Base-by-base conservation (phyloP, 2,888 invertebrate genomes). In the Melanostoma scalare region DNA sequence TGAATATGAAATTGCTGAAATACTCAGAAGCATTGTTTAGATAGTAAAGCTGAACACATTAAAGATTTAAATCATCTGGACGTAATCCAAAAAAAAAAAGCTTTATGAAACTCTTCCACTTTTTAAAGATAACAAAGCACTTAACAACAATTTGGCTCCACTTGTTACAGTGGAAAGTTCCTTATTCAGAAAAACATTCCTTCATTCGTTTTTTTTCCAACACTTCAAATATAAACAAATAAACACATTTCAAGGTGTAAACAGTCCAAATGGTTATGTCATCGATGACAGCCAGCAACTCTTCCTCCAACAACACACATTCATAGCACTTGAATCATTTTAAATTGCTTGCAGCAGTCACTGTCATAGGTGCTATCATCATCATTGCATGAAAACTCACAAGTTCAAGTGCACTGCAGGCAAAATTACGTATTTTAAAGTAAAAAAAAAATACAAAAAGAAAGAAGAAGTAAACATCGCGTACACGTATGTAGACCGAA, bases 381-480 rank as follows among this genome's bases (percentile, higher is more conserved):
- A 38, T 5, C 20, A 36, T 36, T 61, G 44, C 42, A 58, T 69
- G 69, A 84, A 84, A 78, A 65, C 78, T 74, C 60, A 78, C 73
- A 78, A 79, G 74, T 79, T 78, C 79, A 75, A 65, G 58, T 71
- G 75, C 74, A 84, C 78, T 78, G 68, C 68, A 35, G 35, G 10
- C n/a, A 42, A 48, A 35, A 73, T 84, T 69, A 84, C 69, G 53
- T 63, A 75, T 74, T 84, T 65, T 46, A 20, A 65, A 31, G 40
- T 44, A 52, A 9, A 53, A 38, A 53, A 42, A 58, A 35, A 50
- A 55, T 20, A 10, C 42, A 42, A 42, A 55, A 33, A 3, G 10
- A 53, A 48, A 50, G 33, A 58, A 48, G 20, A 68, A 53, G 84
- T 84, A 84, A 84, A 84, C 79, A 84, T 67, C 58, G 74, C 73